Conservation (phyloP, 35 echinoderm and acorn worm species). For the Amphiura filiformis region DNA sequence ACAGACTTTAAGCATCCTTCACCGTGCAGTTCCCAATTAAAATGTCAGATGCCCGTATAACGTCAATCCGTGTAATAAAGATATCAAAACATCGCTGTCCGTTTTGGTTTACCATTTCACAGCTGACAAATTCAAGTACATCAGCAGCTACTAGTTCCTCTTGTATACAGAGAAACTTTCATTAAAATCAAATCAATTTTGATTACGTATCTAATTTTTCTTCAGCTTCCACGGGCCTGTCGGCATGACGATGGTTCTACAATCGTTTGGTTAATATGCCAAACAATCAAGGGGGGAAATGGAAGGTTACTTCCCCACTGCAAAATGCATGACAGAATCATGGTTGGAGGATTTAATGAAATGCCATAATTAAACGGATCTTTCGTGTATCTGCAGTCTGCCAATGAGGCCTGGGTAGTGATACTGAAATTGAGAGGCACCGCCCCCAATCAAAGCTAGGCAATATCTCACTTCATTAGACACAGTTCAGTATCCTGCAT, state of each 20-base stretch:
- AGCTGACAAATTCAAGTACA: not conserved
- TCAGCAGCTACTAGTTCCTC: not conserved
- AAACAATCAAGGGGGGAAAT: not conserved
- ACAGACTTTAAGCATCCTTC: no score
- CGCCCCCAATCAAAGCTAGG: no score
- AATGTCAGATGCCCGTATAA: no score
- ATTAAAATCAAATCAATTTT: slow-evolving; percentile 10
- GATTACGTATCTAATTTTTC: not conserved
- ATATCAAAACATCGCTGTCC: not conserved
- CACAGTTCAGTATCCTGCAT: no score
- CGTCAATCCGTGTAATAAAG: no score
- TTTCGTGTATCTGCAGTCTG: not conserved
- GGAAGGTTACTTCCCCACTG: not conserved
- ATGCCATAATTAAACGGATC: not conserved
- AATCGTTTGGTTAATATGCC: not conserved
- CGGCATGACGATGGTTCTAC: not conserved
- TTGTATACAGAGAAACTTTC: slow-evolving; percentile 6
- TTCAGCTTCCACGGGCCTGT: not conserved
- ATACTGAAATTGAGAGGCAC: no score
- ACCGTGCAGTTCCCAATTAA: no score
- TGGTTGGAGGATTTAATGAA: not conserved
- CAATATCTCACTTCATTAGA: no score
- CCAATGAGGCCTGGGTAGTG: no score
- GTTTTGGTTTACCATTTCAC: not conserved
- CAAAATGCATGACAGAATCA: not conserved